A percentile compares a stretch with the other conserved stretches of the same genome.
Evolutionary conservation across 2,113 vertebrate genomes (phyloP).

Genomic region (Etheostoma cragini): DNA sequence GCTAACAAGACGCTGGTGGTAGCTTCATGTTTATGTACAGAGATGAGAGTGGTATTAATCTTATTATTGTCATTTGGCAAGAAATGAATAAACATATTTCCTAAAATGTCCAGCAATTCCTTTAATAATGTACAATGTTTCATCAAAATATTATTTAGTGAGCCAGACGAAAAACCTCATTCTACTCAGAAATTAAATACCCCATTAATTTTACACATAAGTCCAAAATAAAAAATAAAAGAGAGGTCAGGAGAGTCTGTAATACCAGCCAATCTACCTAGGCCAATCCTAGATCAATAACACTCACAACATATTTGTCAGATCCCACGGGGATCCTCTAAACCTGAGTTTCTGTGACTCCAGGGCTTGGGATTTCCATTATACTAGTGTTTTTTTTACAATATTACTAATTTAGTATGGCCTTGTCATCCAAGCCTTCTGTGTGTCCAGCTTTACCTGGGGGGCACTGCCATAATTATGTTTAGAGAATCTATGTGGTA

Average conservation of each 20-base stretch:
- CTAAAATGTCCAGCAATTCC: background rate
- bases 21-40: background rate
- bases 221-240: background rate
- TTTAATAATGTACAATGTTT: background rate
- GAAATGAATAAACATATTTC: background rate
- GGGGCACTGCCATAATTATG: slow-evolving; percentile 72
- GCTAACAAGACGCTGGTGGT: background rate
- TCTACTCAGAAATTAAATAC: background rate
- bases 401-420: slow-evolving; percentile 76
- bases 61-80: background rate
- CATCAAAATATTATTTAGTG: background rate
- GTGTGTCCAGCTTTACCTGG: slow-evolving; percentile 64
- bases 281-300: slow-evolving; percentile 64
- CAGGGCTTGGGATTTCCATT: slow-evolving; percentile 68
- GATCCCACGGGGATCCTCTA: slow-evolving; percentile 47
- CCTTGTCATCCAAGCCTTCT: slow-evolving; percentile 73
- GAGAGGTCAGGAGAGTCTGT: slow-evolving; percentile 11
- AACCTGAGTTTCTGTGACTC: slow-evolving; percentile 53
- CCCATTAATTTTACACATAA: background rate
- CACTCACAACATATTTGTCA: slow-evolving; percentile 58
- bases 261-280: slow-evolving; percentile 4
- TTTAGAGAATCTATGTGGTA: slow-evolving; percentile 69
- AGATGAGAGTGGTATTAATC: background rate
- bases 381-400: slow-evolving; percentile 74
- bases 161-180: background rate